Percentiles rank a stretch among this genome's conserved stretches.
phyloP scores from a whole-genome alignment of 2,888 invertebrate genomes.

The Epicampocera succincta region DNA sequence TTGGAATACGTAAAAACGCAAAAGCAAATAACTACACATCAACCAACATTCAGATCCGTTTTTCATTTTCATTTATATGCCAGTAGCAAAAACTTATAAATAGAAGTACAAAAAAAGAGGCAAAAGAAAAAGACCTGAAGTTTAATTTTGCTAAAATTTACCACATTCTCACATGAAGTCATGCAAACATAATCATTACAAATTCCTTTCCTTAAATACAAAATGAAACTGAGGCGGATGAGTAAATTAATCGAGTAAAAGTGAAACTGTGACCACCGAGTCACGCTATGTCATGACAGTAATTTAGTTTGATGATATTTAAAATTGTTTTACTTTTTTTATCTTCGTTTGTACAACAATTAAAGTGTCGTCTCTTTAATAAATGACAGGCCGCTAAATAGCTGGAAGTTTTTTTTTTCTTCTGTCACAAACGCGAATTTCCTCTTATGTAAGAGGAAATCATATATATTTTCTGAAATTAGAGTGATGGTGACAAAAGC shows the following conservation, averaged over 20 bases:
- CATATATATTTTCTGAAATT: too few species aligned
- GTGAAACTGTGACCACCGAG: constrained; percentile 13
- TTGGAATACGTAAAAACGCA: background rate
- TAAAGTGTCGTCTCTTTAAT: too few species aligned
- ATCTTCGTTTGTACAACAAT: background rate
- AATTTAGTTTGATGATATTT: constrained; percentile 39
- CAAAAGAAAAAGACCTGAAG: constrained; percentile 7
- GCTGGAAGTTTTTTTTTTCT: too few species aligned
- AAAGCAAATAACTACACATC: too few species aligned
- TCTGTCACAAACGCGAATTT: too few species aligned
- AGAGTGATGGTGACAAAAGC: too few species aligned
- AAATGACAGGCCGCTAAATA: too few species aligned
- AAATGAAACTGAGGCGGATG: background rate
- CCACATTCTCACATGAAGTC: constrained; percentile 53
- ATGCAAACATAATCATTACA: constrained; percentile 29
- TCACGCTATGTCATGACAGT: constrained; percentile 55
- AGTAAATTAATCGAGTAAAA: constrained; percentile 11
- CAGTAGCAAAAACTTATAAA: too few species aligned
- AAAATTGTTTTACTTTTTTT: background rate
- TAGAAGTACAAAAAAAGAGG: background rate
- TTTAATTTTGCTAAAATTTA: constrained; percentile 38
- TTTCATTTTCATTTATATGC: background rate
- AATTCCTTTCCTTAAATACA: background rate
- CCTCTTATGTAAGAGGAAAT: too few species aligned
- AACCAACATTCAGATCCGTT: background rate